phyloP scores from a whole-genome alignment of 2,888 invertebrate species.

The Platycheirus rosarum region DNA sequence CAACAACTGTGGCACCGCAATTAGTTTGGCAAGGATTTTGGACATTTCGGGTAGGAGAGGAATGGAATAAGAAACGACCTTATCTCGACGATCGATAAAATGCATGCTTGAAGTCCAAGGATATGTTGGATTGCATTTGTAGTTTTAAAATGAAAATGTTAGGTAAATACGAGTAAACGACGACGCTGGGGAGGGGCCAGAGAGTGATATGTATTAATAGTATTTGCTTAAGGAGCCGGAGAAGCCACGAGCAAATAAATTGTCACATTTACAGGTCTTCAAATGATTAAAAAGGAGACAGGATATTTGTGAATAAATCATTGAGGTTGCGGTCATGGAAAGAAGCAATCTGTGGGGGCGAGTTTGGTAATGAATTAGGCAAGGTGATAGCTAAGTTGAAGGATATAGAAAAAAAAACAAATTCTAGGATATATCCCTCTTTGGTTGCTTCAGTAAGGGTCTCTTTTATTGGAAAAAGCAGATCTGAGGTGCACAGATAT shows the following conservation, averaged over 20 bases:
- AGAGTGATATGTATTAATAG: slow-evolving; percentile 64
- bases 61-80: slow-evolving; percentile 49
- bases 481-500: too few species aligned
- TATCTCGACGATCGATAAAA: slow-evolving; percentile 68
- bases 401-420: neutral
- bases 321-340: slow-evolving; percentile 41
- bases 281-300: slow-evolving; percentile 31
- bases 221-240: slow-evolving; percentile 53
- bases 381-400: slow-evolving; percentile 17
- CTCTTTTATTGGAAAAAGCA: too few species aligned
- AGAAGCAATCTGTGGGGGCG: neutral
- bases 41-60: neutral
- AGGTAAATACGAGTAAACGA: slow-evolving; percentile 51
- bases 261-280: slow-evolving; percentile 32
- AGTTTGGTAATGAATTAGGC: slow-evolving; percentile 16
- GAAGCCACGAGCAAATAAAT: slow-evolving; percentile 32
- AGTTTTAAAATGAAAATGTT: slow-evolving; percentile 26
- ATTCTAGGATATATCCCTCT: too few species aligned
- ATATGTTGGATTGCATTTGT: slow-evolving; percentile 46
- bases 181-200: slow-evolving; percentile 1
- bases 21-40: slow-evolving; percentile 54
- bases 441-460: too few species aligned
- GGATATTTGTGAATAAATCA: slow-evolving; percentile 55
- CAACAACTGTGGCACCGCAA: slow-evolving; percentile 42
- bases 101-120: slow-evolving; percentile 55